Base-by-base conservation (phyloP, 2,888 invertebrate species). In the Cataglyphis rosenhaueri region DNA sequence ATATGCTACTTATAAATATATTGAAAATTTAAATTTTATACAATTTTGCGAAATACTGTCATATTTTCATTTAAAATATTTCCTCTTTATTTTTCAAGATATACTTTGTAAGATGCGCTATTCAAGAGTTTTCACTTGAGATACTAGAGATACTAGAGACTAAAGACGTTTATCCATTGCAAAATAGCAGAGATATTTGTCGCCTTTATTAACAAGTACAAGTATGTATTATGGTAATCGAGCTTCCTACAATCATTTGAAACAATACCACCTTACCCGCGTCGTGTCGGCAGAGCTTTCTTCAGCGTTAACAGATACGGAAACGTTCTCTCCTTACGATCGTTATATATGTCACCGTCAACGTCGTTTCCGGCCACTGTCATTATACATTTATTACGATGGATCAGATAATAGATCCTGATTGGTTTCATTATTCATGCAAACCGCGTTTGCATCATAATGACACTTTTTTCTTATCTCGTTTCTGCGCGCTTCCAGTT, bases 381-480 rank as follows among this genome's bases (percentile, higher is more conserved):
- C 86, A 85, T 89, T 89, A 87, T 75, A 85, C 84, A 85, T 81
- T 89, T 89, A 87, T 85, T 83, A 61, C 62, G 83, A 85, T 87
- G 84, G 82, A 71, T 62, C 59, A 61, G 74, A 88, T 88, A 87
- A 88, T 86, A 57, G 83, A 15, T 38, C 21, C 35, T 83, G 81
- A 89, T 87, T 89, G 85, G 64, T 81, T 73, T 87, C 76, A 84
- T 89, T 86, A 85, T 75, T 65, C 57, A 57, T 59, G 79, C 68
- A 65, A 73, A 64, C 61, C 55, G 55, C 73, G 55, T 57, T 85
- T 74, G 68, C 64, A 41, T 84, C 74, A 61, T 48, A 76, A 83
- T 71, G 68, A 79, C n/a, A 52, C 76, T 71, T 82, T 65, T 48
- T 48, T 29, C 59, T 78, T 82, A 57, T 65, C 44, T 41, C 55